Evolutionary conservation across 2,797 vertebrate genomes (phyloP).

Genomic region (Rhinichthys osculus): DNA sequence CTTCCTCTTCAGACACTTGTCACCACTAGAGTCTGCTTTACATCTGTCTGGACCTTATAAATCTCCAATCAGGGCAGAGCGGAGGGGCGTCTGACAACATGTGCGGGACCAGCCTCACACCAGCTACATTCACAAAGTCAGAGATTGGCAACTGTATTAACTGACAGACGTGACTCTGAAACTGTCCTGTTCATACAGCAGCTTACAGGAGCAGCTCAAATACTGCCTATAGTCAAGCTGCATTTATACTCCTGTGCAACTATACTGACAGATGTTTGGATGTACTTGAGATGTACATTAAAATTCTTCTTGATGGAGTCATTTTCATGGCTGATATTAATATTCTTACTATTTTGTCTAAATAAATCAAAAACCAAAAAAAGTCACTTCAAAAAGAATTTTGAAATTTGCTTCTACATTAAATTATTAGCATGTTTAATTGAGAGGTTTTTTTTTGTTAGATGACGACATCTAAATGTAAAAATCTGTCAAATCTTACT

Average conservation of each 20-base stretch:
- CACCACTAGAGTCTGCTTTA: conserved; percentile 48
- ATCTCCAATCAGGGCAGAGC: conserved; percentile 19
- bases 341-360: background rate
- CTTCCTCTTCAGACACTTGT: conserved; percentile 48
- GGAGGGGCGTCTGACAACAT: conserved; percentile 19
- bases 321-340: background rate
- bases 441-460: background rate
- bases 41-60: conserved; percentile 53
- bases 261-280: background rate
- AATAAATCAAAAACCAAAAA: background rate
- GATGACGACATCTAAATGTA: background rate
- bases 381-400: background rate
- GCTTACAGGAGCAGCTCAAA: background rate
- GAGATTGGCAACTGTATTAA: conserved; percentile 9
- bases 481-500: background rate
- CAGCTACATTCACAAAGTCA: conserved; percentile 1
- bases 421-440: background rate
- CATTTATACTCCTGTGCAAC: background rate
- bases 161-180: conserved; percentile 7
- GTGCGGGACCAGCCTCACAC: conserved; percentile 35
- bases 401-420: background rate
- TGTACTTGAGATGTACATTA: background rate
- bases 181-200: background rate
- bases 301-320: background rate
- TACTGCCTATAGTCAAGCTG: background rate